A percentile compares a stretch with the other conserved stretches of the same genome.
These are phyloP conservation scores for Apostichopus japonicus DNA, from an alignment of 35 echinoderm and acorn worm genomes.

Conservation along the genomic window DNA sequence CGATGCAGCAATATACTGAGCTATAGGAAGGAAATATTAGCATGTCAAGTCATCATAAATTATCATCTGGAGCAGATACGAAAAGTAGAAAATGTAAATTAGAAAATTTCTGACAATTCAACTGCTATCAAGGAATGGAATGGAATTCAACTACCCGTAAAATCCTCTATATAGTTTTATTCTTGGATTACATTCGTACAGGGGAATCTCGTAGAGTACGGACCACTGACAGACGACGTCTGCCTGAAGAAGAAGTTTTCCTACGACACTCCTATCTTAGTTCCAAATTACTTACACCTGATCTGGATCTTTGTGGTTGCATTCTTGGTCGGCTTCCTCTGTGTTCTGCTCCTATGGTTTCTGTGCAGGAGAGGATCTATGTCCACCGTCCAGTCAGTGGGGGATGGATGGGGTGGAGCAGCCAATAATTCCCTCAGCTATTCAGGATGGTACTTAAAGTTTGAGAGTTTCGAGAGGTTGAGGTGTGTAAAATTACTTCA, in stretches of 20 bases:
- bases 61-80: too few relatives aligned
- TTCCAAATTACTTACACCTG: conserved; percentile 34
- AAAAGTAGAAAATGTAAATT: too few relatives aligned
- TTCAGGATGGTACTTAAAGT: conserved; percentile 40
- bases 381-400: conserved; percentile 66
- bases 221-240: conserved; percentile 48
- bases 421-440: conserved; percentile 9
- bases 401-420: conserved; percentile 48
- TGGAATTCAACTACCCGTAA: too few relatives aligned
- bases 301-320: conserved; percentile 63
- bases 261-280: neutral
- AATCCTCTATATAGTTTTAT: too few relatives aligned
- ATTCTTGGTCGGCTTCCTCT: conserved; percentile 63
- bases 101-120: too few relatives aligned
- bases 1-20: too few relatives aligned
- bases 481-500: neutral
- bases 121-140: too few relatives aligned
- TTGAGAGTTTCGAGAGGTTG: conserved; percentile 2
- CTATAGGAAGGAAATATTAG: too few relatives aligned
- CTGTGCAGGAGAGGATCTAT: conserved; percentile 56
- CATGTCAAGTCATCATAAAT: too few relatives aligned
- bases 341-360: conserved; percentile 48
- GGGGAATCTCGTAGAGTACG: conserved; percentile 10
- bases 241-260: conserved; percentile 52
- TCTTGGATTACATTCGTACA: neutral